These are phyloP conservation scores for Siphamia tubifer DNA, from an alignment of 2,113 vertebrate species.

Conservation along the genomic window DNA sequence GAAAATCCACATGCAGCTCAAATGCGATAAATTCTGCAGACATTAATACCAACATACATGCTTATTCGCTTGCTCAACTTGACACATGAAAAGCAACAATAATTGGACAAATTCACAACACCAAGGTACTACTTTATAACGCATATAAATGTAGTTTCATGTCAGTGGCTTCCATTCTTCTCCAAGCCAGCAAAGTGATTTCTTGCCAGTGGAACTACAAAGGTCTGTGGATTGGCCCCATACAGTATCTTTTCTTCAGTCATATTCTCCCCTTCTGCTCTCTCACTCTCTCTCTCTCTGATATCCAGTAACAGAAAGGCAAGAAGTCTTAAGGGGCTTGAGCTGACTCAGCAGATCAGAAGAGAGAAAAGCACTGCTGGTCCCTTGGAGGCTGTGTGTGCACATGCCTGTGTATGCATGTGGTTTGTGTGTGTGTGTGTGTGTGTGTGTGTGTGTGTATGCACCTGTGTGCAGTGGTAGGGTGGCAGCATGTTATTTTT, in stretches of 20 bases:
- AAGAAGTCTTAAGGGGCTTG: constrained; percentile 54
- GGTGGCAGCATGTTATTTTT: constrained; percentile 20
- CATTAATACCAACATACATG: neutral
- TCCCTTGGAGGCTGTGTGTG: constrained; percentile 43
- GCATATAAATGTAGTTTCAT: constrained; percentile 10
- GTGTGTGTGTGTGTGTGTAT: constrained; percentile 4
- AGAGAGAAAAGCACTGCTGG: constrained; percentile 36
- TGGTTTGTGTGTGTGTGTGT: constrained; percentile 11
- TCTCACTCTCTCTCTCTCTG: constrained; percentile 26
- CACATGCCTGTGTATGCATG: constrained; percentile 4
- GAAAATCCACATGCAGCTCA: too few species aligned
- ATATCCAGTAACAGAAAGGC: constrained; percentile 41
- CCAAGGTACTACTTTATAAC: constrained; percentile 2
- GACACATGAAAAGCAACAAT: constrained; percentile 17
- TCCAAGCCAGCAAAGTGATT: constrained; percentile 38
- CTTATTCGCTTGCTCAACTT: neutral
- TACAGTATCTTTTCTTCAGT: constrained; percentile 20
- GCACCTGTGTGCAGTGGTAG: neutral
- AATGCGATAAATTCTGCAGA: neutral
- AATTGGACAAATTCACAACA: constrained; percentile 27
- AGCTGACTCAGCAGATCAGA: constrained; percentile 74
- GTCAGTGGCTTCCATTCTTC: constrained; percentile 38
- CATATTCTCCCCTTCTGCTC: constrained; percentile 27
- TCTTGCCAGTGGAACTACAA: constrained; percentile 46
- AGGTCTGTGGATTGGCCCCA: constrained; percentile 44